Evolutionary conservation across 2,113 vertebrate genomes (phyloP), one percentile per base, ranked within the genome.

Genomic region (Toxotes jaculatrix): DNA sequence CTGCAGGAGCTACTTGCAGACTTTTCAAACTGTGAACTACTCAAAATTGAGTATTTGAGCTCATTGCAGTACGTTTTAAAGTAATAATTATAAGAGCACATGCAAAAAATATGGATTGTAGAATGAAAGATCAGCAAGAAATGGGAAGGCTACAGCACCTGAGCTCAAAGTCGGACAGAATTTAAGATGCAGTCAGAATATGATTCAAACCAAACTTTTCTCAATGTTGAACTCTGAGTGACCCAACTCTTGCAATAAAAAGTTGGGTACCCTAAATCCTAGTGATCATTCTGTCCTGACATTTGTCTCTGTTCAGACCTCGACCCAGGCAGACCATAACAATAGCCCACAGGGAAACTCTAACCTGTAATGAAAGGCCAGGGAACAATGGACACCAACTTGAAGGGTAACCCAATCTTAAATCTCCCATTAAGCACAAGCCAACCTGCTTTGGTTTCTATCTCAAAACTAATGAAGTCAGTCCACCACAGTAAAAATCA

Each of bases 401-500:
- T 95, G 93, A 96, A 96, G 95, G 96, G 96, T 96, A 98, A 98
- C 94, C 95, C 92, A 95, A 98, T 95, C 96, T 96, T 96, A 97
- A 97, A 96, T 95, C 97, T 96, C 95, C 95, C 94, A 96, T 96
- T 95, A 96, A 96, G 96, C 95, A 95, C 94, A 95, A 95, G 94
- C 95, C 93, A 95, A 95, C 93, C 95, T 95, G 94, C 95, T 95
- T 94, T 95, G 95, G 95, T 94, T 95, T 94, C 93, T 93, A 93
- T 94, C 74, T 95, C 94, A 91, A 95, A 89, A 93, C 95, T 93
- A 95, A 74, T 65, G 13, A 72, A 86, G 74, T 73, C 80, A 86
- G 61, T 65, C 36, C 31, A 65, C 45, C 55, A 60, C 38, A 73
- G 56, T 38, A 51, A 76, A 76, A 79, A 86, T 68, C 60, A 76